These are phyloP conservation scores for Agrotis puta DNA, from an alignment of 2,888 invertebrate genomes.

Conservation along the genomic window DNA sequence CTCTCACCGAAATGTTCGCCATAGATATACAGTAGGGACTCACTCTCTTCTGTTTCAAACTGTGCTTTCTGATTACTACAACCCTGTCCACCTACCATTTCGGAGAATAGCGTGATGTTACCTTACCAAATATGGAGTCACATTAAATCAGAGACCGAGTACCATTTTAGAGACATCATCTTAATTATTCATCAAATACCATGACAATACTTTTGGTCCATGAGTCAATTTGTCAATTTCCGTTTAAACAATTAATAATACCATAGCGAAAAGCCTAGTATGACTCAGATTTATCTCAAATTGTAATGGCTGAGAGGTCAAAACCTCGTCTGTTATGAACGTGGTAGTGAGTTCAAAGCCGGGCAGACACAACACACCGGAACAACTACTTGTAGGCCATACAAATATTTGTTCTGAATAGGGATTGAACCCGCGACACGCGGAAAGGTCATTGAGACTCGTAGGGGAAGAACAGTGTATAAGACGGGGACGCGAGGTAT, in stretches of 20 bases:
- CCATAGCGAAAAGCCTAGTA: not conserved
- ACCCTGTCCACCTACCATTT: not conserved
- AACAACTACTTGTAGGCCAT: too few relatives aligned
- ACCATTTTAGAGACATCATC: not conserved
- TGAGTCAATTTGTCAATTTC: conserved; percentile 14
- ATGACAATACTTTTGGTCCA: conserved; percentile 1
- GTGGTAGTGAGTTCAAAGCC: too few relatives aligned
- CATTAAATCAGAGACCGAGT: not conserved
- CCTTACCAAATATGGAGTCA: not conserved
- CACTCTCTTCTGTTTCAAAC: not conserved
- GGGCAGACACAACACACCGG: too few relatives aligned
- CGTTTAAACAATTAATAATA: conserved; percentile 1
- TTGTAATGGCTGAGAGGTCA: too few relatives aligned
- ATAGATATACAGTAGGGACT: not conserved
- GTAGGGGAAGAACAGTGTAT: too few relatives aligned
- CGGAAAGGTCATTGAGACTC: too few relatives aligned
- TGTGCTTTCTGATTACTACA: not conserved
- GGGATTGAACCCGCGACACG: too few relatives aligned
- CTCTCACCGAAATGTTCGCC: not conserved
- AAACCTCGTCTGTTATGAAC: too few relatives aligned
- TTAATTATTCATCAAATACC: not conserved
- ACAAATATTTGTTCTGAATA: too few relatives aligned
- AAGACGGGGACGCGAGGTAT: too few relatives aligned
- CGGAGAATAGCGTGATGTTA: not conserved
- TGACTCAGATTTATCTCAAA: not conserved